Base-by-base conservation (phyloP, 2,113 vertebrate genomes). In the Bolborhynchus lineola region DNA sequence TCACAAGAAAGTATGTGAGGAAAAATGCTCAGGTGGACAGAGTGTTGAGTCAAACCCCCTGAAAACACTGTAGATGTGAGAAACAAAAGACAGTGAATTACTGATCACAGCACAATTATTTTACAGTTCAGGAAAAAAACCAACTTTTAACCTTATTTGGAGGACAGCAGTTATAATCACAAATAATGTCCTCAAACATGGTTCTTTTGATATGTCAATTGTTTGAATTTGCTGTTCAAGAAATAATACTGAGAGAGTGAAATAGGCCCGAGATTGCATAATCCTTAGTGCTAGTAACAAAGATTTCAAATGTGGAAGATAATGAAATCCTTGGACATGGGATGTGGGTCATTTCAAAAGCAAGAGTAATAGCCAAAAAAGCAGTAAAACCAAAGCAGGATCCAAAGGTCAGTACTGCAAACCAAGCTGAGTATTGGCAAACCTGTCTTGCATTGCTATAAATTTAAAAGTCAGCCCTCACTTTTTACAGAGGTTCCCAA, bases 381-480 rank as follows among this genome's bases (percentile, higher is more conserved):
- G 39, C 49, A 74, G 25, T 53, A 21, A 55, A 88, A 82, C 64
- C 16, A 88, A 88, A 49, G 55, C 71, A 63, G n/a, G 55, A 78
- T 49, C 39, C 83, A 88, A 96, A 89, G 93, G 88, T 94, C 93
- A 93, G 65, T 33, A 10, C 57, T 52, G 65, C 74, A 81, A 92
- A 95, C 71, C 55, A 72, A 88, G 29, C 82, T 52, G 50, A 88
- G 62, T 72, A 86, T 33, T 86, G 86, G 83, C 76, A 93, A 93
- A 64, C 64, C 79, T 90, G 57, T 82, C 62, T 95, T 15, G 3
- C 50, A 57, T 78, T 86, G 72, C 47, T 82, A 41, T 88, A 82
- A 84, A 94, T 95, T 86, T 78, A 71, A 25, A 89, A 94, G 72
- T 75, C 82, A 78, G 49, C 35, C 68, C 59, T 86, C 57, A 33